Conservation (phyloP, 2,113 vertebrate species). For the Leuciscus idus region DNA sequence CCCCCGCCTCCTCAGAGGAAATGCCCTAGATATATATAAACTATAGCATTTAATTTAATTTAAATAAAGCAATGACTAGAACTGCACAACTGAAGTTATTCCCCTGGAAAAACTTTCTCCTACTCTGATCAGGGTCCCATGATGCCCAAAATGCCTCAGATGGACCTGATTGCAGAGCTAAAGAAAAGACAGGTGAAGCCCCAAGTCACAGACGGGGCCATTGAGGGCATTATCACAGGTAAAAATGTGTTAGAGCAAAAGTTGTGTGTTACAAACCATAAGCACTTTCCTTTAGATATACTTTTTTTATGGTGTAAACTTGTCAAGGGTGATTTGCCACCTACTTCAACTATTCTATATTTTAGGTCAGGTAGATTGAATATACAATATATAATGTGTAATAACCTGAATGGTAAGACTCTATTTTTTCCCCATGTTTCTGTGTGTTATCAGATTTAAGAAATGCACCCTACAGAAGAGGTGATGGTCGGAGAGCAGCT, state of each 20-base stretch:
- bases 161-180: constrained; percentile 96
- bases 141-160: constrained; percentile 84
- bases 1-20: too few relatives aligned
- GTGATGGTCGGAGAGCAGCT: constrained; percentile 79
- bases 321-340: constrained; percentile 66
- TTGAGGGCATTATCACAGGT: constrained; percentile 98
- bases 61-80: neutral
- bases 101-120: neutral
- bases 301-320: neutral
- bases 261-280: neutral
- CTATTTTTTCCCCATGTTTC: neutral
- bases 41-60: neutral
- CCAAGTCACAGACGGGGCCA: constrained; percentile 90
- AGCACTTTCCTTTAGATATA: neutral
- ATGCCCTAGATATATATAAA: neutral
- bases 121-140: constrained; percentile 70
- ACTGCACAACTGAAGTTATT: neutral
- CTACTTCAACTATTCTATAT: neutral
- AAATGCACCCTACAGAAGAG: constrained; percentile 88
- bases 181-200: constrained; percentile 95
- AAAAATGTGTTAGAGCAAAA: constrained; percentile 66
- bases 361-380: too few relatives aligned
- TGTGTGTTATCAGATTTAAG: constrained; percentile 80
- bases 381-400: too few relatives aligned
- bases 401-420: too few relatives aligned